phyloP scores from a whole-genome alignment of 2,888 invertebrate genomes.

The Deroplatys truncata region DNA sequence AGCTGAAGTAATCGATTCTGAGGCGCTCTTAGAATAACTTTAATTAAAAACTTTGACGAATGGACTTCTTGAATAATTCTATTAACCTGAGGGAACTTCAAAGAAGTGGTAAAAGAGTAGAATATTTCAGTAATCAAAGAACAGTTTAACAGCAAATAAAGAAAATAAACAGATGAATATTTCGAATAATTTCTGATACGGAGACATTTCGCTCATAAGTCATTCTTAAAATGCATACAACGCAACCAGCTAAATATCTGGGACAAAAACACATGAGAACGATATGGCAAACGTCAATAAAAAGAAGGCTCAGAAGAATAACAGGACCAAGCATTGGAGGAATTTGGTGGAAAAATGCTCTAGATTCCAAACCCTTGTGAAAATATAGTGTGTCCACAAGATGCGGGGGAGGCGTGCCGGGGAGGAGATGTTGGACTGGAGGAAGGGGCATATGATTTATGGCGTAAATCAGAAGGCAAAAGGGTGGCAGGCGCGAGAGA shows the following conservation, averaged over 20 bases:
- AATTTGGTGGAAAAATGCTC: constrained; percentile 22
- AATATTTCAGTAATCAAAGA: no score
- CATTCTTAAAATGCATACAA: neutral
- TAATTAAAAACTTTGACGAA: no score
- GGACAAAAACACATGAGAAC: neutral
- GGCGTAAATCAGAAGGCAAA: constrained; percentile 28
- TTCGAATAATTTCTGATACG: no score
- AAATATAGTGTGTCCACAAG: constrained; percentile 18
- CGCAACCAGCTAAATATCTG: neutral
- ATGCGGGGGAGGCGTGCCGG: neutral
- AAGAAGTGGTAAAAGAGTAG: no score
- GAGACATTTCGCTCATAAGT: no score
- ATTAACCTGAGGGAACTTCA: no score
- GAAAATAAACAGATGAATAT: no score
- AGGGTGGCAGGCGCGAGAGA: constrained; percentile 17
- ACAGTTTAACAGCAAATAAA: no score
- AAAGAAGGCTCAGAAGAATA: neutral
- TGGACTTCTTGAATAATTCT: no score
- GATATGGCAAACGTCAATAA: neutral
- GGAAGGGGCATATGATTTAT: constrained; percentile 24
- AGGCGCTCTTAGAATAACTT: no score
- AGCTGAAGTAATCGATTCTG: no score
- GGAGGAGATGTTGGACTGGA: neutral
- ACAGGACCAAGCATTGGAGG: neutral
- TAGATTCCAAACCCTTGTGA: constrained; percentile 15